A percentile compares a stretch with the other conserved stretches of the same genome.
Conservation (phyloP, 2,113 vertebrate genomes). For the Trogon melanurus region DNA sequence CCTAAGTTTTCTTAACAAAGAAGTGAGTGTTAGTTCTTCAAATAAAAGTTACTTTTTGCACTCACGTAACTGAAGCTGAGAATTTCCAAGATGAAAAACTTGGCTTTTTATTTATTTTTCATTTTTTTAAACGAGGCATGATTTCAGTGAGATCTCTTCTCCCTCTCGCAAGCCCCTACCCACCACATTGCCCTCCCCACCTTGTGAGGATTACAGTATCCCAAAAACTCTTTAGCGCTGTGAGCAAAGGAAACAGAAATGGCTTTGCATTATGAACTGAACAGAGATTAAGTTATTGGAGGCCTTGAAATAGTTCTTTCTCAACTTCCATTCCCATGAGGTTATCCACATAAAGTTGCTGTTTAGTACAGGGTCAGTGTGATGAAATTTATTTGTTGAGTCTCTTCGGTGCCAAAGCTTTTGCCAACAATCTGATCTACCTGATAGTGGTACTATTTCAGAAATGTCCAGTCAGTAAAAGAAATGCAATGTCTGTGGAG, state of each 20-base stretch:
- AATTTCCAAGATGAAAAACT: slow-evolving; percentile 67
- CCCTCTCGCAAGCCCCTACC: slow-evolving; percentile 48
- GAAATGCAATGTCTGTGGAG: slow-evolving; percentile 43
- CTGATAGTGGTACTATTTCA: slow-evolving; percentile 83
- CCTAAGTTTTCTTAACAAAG: slow-evolving; percentile 82
- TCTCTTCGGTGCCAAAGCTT: slow-evolving; percentile 78
- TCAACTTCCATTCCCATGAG: slow-evolving; percentile 79
- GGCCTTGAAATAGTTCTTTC: slow-evolving; percentile 84
- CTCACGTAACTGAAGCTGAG: slow-evolving; percentile 72
- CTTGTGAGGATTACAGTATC: slow-evolving; percentile 52
- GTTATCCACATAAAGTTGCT: slow-evolving; percentile 77
- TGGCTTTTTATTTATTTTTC: slow-evolving; percentile 61
- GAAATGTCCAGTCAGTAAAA: slow-evolving; percentile 71
- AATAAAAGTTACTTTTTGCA: slow-evolving; percentile 78
- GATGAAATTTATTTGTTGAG: slow-evolving; percentile 87
- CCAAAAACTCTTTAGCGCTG: slow-evolving; percentile 58
- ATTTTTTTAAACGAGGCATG: slow-evolving; percentile 51
- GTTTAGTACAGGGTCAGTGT: slow-evolving; percentile 79
- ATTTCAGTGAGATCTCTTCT: slow-evolving; percentile 73
- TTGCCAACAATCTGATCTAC: slow-evolving; percentile 80
- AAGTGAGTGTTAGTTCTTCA: slow-evolving; percentile 77
- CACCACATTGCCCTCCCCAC: slow-evolving; percentile 56
- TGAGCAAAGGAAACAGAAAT: slow-evolving; percentile 69
- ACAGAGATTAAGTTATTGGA: slow-evolving; percentile 77
- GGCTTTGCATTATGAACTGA: slow-evolving; percentile 77